Evolutionary conservation across 2,113 vertebrate species (phyloP).

Genomic region (Phaethornis superciliosus): DNA sequence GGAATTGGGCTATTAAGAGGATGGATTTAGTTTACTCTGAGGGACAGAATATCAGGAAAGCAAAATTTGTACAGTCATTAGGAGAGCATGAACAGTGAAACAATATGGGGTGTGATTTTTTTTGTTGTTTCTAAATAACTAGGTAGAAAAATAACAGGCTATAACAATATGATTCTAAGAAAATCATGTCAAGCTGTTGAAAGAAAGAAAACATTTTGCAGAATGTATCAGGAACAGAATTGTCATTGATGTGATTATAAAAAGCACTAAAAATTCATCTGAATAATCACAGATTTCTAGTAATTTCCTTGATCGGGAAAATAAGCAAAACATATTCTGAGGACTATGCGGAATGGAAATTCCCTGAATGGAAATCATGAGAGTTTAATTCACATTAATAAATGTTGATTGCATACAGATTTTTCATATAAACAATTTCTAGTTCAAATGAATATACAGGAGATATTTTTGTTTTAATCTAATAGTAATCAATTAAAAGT

Average conservation of each 20-base stretch:
- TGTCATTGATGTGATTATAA: not conserved
- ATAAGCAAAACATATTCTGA: not conserved
- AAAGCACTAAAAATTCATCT: not conserved
- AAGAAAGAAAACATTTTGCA: not conserved
- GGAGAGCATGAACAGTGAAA: not conserved
- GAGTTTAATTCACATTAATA: not conserved
- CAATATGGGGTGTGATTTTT: not conserved
- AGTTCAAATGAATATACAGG: not conserved
- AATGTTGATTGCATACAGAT: not conserved
- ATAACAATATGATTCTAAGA: not conserved
- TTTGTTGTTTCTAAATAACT: not conserved
- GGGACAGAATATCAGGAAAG: not conserved
- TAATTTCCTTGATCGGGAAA: not conserved
- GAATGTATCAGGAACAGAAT: not conserved
- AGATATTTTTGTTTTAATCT: not conserved
- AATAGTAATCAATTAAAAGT: not conserved
- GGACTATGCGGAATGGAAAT: too few species aligned
- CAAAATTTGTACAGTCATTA: not conserved
- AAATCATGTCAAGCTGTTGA: not conserved
- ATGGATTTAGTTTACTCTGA: not conserved
- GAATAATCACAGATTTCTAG: not conserved
- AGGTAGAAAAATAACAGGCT: not conserved
- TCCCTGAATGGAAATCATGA: not conserved
- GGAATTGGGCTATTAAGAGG: not conserved
- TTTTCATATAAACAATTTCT: not conserved